Conservation (phyloP, 2,113 vertebrate species). For the Sturnira hondurensis region DNA sequence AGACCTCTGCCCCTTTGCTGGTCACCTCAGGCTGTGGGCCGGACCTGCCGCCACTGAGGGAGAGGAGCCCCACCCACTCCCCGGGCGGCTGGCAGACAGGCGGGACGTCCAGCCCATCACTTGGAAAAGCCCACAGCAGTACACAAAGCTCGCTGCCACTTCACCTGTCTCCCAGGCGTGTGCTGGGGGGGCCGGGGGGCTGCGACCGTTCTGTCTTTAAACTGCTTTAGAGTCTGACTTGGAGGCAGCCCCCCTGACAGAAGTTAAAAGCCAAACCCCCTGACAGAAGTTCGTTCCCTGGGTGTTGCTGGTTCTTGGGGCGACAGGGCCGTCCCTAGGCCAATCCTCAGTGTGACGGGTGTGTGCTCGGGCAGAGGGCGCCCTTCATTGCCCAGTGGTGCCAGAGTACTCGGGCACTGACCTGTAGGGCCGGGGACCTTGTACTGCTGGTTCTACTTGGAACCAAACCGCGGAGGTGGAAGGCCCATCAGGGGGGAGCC, state of each 20-base stretch:
- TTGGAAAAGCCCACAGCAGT: fast-evolving
- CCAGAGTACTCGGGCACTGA: neutral
- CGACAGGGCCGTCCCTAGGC: neutral
- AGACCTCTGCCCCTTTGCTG: too few species aligned
- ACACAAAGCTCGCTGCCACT: neutral
- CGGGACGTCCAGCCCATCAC: too few species aligned
- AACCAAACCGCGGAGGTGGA: neutral
- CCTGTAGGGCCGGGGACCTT: neutral
- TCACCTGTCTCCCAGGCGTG: too few species aligned
- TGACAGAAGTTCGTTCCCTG: neutral
- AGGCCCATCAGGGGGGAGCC: neutral
- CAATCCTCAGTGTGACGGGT: neutral
- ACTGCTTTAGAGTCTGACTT: neutral
- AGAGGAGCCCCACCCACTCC: neutral
- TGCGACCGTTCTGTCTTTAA: neutral
- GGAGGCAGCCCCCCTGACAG: neutral
- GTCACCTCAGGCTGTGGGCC: too few species aligned
- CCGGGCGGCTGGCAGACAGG: too few species aligned
- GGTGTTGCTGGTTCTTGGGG: neutral
- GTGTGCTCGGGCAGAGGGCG: neutral
- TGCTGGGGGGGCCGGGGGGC: too few species aligned
- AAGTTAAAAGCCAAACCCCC: neutral
- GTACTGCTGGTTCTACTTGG: neutral
- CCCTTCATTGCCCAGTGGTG: slow-evolving; percentile 5
- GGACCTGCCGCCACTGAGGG: neutral